phyloP scores from a whole-genome alignment of 2,113 vertebrate species.

The Gambusia affinis region DNA sequence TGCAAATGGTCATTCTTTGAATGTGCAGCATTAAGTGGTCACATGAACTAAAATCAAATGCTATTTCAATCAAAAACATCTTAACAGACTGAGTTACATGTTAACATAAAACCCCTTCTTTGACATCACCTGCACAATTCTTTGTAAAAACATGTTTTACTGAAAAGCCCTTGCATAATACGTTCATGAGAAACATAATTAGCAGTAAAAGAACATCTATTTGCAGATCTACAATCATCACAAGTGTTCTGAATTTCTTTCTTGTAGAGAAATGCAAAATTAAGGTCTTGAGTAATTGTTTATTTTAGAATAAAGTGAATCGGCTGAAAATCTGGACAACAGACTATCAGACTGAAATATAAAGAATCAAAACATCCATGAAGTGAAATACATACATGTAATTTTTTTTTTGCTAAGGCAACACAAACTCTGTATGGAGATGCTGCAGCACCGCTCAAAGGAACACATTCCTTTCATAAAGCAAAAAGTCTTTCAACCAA shows the following conservation, averaged over 20 bases:
- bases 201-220: neutral
- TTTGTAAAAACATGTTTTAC: neutral
- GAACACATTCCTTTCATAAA: neutral
- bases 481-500: neutral
- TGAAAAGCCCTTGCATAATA: neutral
- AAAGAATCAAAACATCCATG: neutral
- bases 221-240: neutral
- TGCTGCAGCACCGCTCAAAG: neutral
- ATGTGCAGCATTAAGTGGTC: too few relatives aligned
- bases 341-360: neutral
- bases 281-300: neutral
- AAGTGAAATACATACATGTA: neutral
- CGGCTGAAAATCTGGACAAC: too few relatives aligned
- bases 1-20: too few relatives aligned
- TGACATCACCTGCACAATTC: too few relatives aligned
- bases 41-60: too few relatives aligned
- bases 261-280: neutral
- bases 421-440: neutral
- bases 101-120: too few relatives aligned
- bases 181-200: neutral
- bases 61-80: too few relatives aligned
- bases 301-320: too few relatives aligned
- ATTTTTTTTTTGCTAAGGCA: neutral
- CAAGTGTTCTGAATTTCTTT: neutral
- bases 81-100: too few relatives aligned